Conservation (phyloP, 2,888 invertebrate genomes). For the Limenitis camilla region DNA sequence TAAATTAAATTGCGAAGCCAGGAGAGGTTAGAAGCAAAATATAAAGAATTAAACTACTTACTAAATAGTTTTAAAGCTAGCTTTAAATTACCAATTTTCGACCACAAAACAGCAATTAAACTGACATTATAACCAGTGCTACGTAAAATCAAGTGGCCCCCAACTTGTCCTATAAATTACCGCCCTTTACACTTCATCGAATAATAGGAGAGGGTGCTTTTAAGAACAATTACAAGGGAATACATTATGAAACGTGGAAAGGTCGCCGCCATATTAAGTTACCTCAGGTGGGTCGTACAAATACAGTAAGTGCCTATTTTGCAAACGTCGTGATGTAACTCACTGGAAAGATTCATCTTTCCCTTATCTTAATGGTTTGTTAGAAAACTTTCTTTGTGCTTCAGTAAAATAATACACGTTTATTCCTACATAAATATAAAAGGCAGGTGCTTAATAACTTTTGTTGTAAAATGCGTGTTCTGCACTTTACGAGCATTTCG, state of each 20-base stretch:
- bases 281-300: slow-evolving; percentile 17
- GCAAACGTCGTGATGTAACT: slow-evolving; percentile 15
- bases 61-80: no score
- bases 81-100: no score
- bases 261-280: slow-evolving; percentile 29
- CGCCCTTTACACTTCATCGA: slow-evolving; percentile 64
- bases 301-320: slow-evolving; percentile 17
- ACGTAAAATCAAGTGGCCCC: slow-evolving; percentile 40
- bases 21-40: no score
- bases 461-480: slow-evolving; percentile 15
- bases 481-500: slow-evolving; percentile 1
- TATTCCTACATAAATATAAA: slow-evolving; percentile 12
- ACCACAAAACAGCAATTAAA: slow-evolving; percentile 44
- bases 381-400: slow-evolving; percentile 15
- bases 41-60: no score
- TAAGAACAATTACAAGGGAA: slow-evolving; percentile 55
- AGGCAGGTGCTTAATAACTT: slow-evolving; percentile 14
- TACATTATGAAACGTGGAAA: slow-evolving; percentile 34
- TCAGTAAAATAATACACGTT: slow-evolving; percentile 7
- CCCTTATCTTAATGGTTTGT: slow-evolving; percentile 15
- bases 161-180: slow-evolving; percentile 62
- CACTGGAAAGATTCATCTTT: slow-evolving; percentile 15
- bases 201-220: slow-evolving; percentile 54
- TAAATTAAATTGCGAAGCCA: no score
- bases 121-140: slow-evolving; percentile 46